Conservation (phyloP, 2,113 vertebrate genomes). For the human (Homo sapiens) region GRCh38 chr5:180987501-180988000, state of each 20-base stretch:
- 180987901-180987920: neutral
- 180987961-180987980: neutral
- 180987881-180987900: neutral
- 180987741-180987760: neutral
- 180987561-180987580: too few species aligned
- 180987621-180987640: too few species aligned
- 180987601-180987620: too few species aligned
- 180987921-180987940: neutral
- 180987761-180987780: neutral
- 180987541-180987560: neutral
- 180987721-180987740: neutral
- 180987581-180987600: too few species aligned
- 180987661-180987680: neutral
- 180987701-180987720: neutral
- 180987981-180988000: neutral
- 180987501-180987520: conserved; percentile 34
- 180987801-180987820: too few species aligned
- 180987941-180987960: neutral
- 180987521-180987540: neutral
- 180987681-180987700: neutral
- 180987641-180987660: neutral
- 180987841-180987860: neutral
- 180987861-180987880: neutral
- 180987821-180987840: neutral
- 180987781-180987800: neutral